Evolutionary conservation across 2,113 vertebrate genomes (phyloP), one percentile per base, ranked within the genome.

Genomic region (Crotalus helleri): DNA sequence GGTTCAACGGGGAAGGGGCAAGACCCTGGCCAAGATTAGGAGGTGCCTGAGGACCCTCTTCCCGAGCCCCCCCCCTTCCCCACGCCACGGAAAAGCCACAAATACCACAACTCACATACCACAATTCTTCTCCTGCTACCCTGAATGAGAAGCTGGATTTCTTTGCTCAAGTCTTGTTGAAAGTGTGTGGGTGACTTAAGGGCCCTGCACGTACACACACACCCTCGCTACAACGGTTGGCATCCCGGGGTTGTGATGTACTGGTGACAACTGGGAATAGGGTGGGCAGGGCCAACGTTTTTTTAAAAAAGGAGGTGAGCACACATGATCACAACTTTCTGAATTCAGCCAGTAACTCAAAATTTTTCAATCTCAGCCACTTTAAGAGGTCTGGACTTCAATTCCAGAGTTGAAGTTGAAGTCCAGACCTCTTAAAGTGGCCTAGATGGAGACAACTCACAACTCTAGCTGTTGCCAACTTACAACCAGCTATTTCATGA

Each of bases 111-210:
- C 8, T 8, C 9, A 1, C 3, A 9, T 26, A 61, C 1, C 29
- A n/a, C 64, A 69, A 69, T 13, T 33, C 64, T 13, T 11, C 12
- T n/a, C 13, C n/a, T n/a, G n/a, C 64, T 69, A n/a, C 12, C 4
- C 29, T 69, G 64, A n/a, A 5, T n/a, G 12, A 64, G 1, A 64
- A 64, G 10, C 10, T 64, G 26, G 12, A n/a, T 69, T 61, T 69
- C 29, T n/a, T n/a, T 15, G 0, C 64, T 13, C 1, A 0, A 5
- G 29, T n/a, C 64, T n/a, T n/a, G 12, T n/a, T 69, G 4, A 13
- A 15, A 15, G 64, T n/a, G 64, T 69, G 29, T 33, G 29, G 29
- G 13, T 17, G 64, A 6, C 12, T 15, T 5, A n/a, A n/a, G 64
- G 29, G 12, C n/a, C n/a, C 64, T 2, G 13, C 13, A 6, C 13